phyloP scores from a whole-genome alignment of 2,888 invertebrate genomes.

The Drosophila falleni region DNA sequence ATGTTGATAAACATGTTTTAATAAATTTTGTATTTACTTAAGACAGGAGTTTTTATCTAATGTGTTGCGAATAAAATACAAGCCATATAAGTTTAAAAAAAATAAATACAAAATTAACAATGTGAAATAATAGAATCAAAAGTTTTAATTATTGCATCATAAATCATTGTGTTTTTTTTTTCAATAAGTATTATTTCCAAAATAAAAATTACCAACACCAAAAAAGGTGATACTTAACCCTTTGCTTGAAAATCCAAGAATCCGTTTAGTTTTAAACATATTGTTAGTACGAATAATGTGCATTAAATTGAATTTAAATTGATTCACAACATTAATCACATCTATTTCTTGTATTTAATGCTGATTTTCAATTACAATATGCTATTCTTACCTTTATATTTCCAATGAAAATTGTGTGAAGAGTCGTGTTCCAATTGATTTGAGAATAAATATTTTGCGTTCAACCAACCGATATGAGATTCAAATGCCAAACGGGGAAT shows the following conservation, averaged over 20 bases:
- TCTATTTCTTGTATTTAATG: neutral
- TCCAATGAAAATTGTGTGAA: neutral
- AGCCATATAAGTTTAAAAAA: too few relatives aligned
- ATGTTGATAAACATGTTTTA: too few relatives aligned
- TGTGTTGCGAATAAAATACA: too few relatives aligned
- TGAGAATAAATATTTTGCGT: slow-evolving; percentile 19
- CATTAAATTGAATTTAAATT: neutral
- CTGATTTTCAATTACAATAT: neutral
- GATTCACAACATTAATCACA: neutral
- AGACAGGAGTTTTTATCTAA: too few relatives aligned
- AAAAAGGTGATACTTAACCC: too few relatives aligned
- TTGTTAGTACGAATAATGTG: neutral
- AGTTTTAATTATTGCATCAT: neutral
- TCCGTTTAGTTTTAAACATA: neutral
- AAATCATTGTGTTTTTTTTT: neutral
- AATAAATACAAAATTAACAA: too few relatives aligned
- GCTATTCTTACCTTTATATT: slow-evolving; percentile 8
- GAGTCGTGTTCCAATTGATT: slow-evolving; percentile 19
- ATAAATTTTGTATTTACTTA: too few relatives aligned
- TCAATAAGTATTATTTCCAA: neutral
- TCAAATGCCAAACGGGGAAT: slow-evolving; percentile 20
- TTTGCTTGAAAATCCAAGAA: neutral
- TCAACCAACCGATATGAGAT: slow-evolving; percentile 34
- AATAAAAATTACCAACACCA: neutral
- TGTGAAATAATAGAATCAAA: neutral